Base-by-base conservation (phyloP, 2,113 vertebrate species). In the Psilopsiagon aurifrons region DNA sequence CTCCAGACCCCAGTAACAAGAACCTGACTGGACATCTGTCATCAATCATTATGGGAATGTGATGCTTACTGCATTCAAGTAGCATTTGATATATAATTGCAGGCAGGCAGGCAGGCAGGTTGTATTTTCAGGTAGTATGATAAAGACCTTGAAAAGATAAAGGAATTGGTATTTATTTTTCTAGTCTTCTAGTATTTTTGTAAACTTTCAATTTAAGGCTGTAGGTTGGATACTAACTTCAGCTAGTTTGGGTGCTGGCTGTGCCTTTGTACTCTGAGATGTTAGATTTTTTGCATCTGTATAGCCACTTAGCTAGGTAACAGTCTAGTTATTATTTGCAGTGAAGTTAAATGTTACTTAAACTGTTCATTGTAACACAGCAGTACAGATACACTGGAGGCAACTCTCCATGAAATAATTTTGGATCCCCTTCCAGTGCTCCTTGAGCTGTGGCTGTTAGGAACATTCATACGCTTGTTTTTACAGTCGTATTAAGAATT, bases 11-110 rank as follows among this genome's bases (percentile, higher is more conserved):
- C 70, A 59, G 97, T 97, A 96, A 97, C 92, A 95, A 94, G 95
- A 95, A 97, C 92, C 86, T 46, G 76, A 92, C 63, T 96, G 92
- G 95, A 95, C 93, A 95, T 97, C 95, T 97, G 97, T 97, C 97
- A 96, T 96, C 82, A 82, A 85, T 97, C 95, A 95, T 90, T 88
- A 92, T 43, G 87, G 83, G 82, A 96, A 96, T 64, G 71, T 5
- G 47, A 93, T 83, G 70, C 88, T 95, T 88, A 68, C 77, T 92
- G 5, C 46, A 68, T 67, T 95, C 90, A 83, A 94, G 78, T 80
- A 94, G 82, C 83, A 95, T 97, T 96, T 95, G 71, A 95, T 95
- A 94, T 78, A 78, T 88, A 94, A 92, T 96, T 97, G 71, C 93
- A 82, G 69, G 23, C 54, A 92, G 89, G 39, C 93, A 80, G 68